Conservation (phyloP, 64 coral and sea anemone genomes). For the Trachythela sp. region DNA sequence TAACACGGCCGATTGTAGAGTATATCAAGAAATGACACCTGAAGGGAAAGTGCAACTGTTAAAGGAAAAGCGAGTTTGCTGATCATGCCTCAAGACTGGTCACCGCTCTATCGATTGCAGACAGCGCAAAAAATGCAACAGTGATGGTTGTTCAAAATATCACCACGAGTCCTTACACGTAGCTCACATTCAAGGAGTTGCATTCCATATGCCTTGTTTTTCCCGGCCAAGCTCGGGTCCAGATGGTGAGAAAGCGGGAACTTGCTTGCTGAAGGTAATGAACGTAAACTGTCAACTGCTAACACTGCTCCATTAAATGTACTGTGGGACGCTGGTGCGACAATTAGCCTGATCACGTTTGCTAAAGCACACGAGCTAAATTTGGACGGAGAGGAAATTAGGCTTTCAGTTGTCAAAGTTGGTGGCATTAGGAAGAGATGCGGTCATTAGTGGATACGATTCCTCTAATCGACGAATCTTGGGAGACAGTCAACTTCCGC, state of each 20-base stretch:
- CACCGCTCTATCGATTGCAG: conserved; percentile 2
- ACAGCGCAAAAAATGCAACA: background rate
- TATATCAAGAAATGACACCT: background rate
- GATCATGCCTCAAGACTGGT: background rate
- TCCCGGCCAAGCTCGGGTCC: background rate
- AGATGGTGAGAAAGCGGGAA: background rate
- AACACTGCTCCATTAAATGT: background rate
- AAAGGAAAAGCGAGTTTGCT: background rate
- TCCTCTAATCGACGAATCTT: conserved; percentile 16
- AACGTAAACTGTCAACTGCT: background rate
- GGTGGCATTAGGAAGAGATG: conserved; percentile 40
- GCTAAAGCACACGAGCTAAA: conserved; percentile 40
- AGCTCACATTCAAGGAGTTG: no score
- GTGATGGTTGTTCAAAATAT: background rate
- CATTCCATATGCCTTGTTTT: background rate
- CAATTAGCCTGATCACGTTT: conserved; percentile 22
- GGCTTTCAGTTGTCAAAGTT: conserved; percentile 35
- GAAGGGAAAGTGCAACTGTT: background rate
- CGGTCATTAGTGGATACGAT: conserved; percentile 24
- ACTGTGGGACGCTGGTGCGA: background rate
- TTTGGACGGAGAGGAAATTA: conserved; percentile 26
- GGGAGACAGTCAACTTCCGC: conserved; percentile 1
- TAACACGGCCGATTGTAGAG: no score
- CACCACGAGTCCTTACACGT: no score
- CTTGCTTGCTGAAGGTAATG: no score